These are phyloP conservation scores for Drosophila flavopinicola DNA, from an alignment of 2,888 invertebrate species.

Conservation along the genomic window DNA sequence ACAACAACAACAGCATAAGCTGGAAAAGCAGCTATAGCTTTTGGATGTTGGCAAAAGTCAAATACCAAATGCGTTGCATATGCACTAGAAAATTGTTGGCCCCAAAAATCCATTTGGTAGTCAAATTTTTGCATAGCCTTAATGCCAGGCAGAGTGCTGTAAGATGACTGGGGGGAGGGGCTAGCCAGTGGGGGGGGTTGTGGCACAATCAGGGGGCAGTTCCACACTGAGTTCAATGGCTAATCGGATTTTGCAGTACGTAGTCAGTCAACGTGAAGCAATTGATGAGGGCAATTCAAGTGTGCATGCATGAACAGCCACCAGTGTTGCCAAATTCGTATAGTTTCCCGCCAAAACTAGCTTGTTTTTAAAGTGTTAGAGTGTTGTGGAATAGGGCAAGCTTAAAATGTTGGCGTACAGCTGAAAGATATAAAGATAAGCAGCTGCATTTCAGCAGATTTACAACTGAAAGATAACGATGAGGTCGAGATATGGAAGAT, in stretches of 20 bases:
- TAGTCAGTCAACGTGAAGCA: conserved; percentile 75
- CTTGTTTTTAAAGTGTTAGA: neutral
- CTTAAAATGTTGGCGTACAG: no score
- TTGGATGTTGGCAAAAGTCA: conserved; percentile 35
- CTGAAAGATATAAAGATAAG: no score
- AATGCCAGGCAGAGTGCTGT: conserved; percentile 19
- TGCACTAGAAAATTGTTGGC: conserved; percentile 46
- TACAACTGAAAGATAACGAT: no score
- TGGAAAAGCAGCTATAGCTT: no score
- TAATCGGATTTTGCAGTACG: conserved; percentile 73
- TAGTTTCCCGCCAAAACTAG: neutral
- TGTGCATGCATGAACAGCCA: conserved; percentile 61
- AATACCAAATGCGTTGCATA: conserved; percentile 52
- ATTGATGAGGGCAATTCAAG: conserved; percentile 77
- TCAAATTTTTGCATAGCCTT: conserved; percentile 56
- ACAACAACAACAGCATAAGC: neutral
- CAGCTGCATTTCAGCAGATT: no score
- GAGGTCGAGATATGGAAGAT: no score
- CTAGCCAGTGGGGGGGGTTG: neutral
- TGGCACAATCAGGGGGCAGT: neutral
- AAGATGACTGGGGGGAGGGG: conserved; percentile 3
- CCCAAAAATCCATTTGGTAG: conserved; percentile 67
- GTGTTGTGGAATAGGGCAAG: no score
- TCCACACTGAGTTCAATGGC: conserved; percentile 53
- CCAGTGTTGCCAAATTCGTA: conserved; percentile 2